Evolutionary conservation across 2,797 vertebrate genomes (phyloP), one percentile per base, ranked within the genome.

Genomic region (Perodicticus potto): DNA sequence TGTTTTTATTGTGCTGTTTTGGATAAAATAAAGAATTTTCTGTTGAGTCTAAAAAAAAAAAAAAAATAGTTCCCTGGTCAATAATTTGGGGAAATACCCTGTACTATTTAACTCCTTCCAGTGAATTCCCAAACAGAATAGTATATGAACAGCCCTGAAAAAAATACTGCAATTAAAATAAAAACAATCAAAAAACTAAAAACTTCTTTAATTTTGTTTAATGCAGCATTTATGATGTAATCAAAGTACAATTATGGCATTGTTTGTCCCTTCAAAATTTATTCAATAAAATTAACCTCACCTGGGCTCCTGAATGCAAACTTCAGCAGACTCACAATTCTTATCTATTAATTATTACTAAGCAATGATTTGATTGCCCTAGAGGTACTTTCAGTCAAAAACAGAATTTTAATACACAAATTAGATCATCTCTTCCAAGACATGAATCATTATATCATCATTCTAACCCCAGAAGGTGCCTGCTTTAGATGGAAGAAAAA

Each of bases 311-410:
- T 65, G 82, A 92, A 40, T 72, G 37, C 89, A 95, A 94, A 76
- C 49, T 78, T 85, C 40, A 40, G n/a, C 32, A 89, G 19, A 3
- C 10, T 7, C 2, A 40, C 4, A 34, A 93, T 19, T 67, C 11
- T 59, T 86, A 13, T 32, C 43, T 89, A 61, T 74, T 92, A 85
- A 82, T 70, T 95, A 74, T 40, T 69, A 69, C 65, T 93, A 85
- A 77, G 9, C 55, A 57, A 82, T 72, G 10, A 55, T 67, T 70
- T 63, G 2, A 49, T 67, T 70, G 22, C 10, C 43, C 3, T 85
- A 80, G 40, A 55, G 8, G 67, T 69, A 61, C 22, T 55, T 90
- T 93, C 9, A 86, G 34, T 76, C 4, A 73, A 80, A 91, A 88
- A 91, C 40, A 84, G 32, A 43, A 0, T 70, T 92, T 89, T 53